phyloP scores from a whole-genome alignment of 2,888 invertebrate genomes.

The Lithodes maja region DNA sequence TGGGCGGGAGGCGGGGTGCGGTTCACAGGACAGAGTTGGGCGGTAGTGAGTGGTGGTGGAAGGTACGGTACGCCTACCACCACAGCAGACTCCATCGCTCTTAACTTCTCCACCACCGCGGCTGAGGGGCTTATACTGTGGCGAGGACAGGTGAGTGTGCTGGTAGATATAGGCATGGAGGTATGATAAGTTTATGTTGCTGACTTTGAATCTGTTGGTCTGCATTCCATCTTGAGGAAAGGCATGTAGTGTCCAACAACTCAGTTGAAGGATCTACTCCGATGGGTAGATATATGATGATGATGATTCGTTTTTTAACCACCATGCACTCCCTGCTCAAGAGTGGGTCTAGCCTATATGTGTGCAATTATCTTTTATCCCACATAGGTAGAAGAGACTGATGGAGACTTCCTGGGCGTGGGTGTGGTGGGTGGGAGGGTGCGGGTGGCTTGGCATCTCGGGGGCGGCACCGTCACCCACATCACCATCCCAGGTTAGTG shows the following conservation, averaged over 20 bases:
- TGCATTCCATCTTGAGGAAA: too few relatives aligned
- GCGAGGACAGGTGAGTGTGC: constrained; percentile 39
- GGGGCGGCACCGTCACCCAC: constrained; percentile 48
- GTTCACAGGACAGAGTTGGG: constrained; percentile 63
- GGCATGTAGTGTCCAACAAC: too few relatives aligned
- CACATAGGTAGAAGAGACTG: constrained; percentile 49
- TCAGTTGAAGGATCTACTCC: too few relatives aligned
- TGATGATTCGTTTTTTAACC: too few relatives aligned
- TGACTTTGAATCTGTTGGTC: too few relatives aligned
- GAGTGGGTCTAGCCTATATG: too few relatives aligned
- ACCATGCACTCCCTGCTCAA: too few relatives aligned
- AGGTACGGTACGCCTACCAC: constrained; percentile 44
- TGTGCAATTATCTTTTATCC: too few relatives aligned
- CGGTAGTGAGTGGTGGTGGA: constrained; percentile 41
- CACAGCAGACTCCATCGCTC: constrained; percentile 50
- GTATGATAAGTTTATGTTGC: too few relatives aligned
- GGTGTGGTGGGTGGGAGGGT: constrained; percentile 58
- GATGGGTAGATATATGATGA: too few relatives aligned
- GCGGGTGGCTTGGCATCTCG: constrained; percentile 65
- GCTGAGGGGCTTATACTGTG: constrained; percentile 60
- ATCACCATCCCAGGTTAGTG: constrained; percentile 49
- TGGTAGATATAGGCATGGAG: too few relatives aligned
- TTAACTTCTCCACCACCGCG: constrained; percentile 60
- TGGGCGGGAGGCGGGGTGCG: not conserved
- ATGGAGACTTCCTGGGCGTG: constrained; percentile 67